A percentile compares a stretch with the other conserved stretches of the same genome.
Conservation (phyloP, 2,113 vertebrate species). For the Merops nubicus region DNA sequence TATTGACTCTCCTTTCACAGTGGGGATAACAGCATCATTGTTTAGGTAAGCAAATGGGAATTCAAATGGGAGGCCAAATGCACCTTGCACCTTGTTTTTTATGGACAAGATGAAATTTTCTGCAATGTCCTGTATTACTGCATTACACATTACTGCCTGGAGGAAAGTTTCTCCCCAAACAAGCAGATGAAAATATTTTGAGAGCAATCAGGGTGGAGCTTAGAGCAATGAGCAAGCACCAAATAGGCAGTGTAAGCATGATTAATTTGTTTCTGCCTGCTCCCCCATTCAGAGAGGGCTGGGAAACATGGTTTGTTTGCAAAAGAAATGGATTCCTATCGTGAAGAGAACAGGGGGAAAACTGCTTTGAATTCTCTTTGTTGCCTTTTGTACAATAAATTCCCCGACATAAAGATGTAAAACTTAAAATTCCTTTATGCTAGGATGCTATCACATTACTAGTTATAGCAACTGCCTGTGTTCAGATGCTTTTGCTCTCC, state of each 20-base stretch:
- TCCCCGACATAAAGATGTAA: background rate
- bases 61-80: conserved; percentile 32
- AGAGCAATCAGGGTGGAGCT: conserved; percentile 35
- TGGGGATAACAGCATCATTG: background rate
- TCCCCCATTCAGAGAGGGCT: background rate
- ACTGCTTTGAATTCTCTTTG: background rate
- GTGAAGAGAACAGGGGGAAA: background rate
- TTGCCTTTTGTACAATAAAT: background rate
- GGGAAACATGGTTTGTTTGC: conserved; percentile 1
- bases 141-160: conserved; percentile 14
- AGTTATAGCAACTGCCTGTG: background rate
- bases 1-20: conserved; percentile 21
- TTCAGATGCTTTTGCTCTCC: background rate
- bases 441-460: background rate
- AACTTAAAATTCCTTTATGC: background rate
- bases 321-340: background rate
- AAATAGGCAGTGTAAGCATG: background rate
- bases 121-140: conserved; percentile 14
- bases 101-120: background rate
- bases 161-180: conserved; percentile 39
- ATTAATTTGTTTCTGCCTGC: conserved; percentile 20
- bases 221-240: conserved; percentile 38
- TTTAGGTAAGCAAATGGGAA: conserved; percentile 37
- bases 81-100: background rate
- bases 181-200: conserved; percentile 42